A percentile compares a stretch with the other conserved stretches of the same genome.
Conservation (phyloP, 1,140 invertebrate genomes). For the Sinella curviseta region DNA sequence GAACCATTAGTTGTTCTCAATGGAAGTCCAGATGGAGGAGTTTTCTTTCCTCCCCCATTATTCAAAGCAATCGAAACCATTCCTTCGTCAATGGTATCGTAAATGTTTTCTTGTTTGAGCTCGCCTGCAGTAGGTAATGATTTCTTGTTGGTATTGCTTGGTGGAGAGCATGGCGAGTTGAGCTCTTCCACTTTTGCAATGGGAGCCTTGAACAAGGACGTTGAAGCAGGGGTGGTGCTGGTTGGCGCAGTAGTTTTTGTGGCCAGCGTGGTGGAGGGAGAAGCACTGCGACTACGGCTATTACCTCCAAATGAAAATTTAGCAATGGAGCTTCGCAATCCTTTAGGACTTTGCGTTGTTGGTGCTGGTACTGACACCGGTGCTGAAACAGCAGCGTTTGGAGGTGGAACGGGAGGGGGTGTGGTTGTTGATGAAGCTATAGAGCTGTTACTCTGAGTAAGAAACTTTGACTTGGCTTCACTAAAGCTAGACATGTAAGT, state of each 20-base stretch:
- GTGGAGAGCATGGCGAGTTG: slow-evolving; percentile 58
- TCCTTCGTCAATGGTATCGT: slow-evolving; percentile 79
- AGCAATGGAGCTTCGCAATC: slow-evolving; percentile 24
- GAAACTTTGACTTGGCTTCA: slow-evolving; percentile 31
- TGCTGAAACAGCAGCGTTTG: background rate
- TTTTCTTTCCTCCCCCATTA: slow-evolving; percentile 48
- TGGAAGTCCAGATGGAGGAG: slow-evolving; percentile 46
- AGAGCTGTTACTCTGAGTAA: background rate
- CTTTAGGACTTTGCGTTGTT: background rate
- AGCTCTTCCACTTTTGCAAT: slow-evolving; percentile 50
- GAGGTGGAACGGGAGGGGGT: background rate
- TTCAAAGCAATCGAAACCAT: background rate
- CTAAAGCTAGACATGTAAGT: slow-evolving; percentile 41
- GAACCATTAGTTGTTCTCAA: slow-evolving; percentile 23
- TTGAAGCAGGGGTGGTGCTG: slow-evolving; percentile 3
- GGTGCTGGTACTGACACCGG: background rate
- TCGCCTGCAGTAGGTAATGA: slow-evolving; percentile 42
- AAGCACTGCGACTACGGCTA: background rate
- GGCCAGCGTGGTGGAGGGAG: background rate
- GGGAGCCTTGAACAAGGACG: slow-evolving; percentile 29
- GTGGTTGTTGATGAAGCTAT: background rate
- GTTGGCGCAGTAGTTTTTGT: background rate
- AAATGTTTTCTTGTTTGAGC: slow-evolving; percentile 69
- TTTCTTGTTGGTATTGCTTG: slow-evolving; percentile 51
- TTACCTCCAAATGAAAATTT: slow-evolving; percentile 38